These are phyloP conservation scores for Chromis chromis DNA, from an alignment of 2,797 vertebrate genomes.

Conservation along the genomic window DNA sequence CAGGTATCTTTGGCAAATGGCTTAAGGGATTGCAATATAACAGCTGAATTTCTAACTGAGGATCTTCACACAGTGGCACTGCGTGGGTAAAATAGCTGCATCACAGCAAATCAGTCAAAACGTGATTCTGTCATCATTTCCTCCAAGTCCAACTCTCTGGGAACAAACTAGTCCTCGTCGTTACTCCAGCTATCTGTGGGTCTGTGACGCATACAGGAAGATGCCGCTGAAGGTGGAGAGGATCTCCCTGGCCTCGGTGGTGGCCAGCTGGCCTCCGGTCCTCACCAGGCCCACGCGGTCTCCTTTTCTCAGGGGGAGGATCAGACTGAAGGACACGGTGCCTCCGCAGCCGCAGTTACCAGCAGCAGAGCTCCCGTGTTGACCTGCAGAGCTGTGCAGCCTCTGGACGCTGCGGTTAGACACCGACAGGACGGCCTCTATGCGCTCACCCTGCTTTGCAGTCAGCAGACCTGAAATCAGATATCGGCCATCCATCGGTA, in stretches of 20 bases:
- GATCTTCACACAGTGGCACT: conserved; percentile 41
- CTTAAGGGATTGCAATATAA: conserved; percentile 40
- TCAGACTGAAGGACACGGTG: conserved; percentile 90
- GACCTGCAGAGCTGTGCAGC: conserved; percentile 86
- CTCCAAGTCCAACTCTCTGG: conserved; percentile 54
- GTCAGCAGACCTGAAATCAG: conserved; percentile 91
- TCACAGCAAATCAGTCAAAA: conserved; percentile 48
- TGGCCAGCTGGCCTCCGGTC: conserved; percentile 90
- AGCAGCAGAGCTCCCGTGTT: conserved; percentile 46
- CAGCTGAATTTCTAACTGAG: conserved; percentile 42
- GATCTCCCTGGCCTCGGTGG: conserved; percentile 91
- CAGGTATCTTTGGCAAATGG: conserved; percentile 49
- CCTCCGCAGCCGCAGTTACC: conserved; percentile 87
- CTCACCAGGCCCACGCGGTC: conserved; percentile 90
- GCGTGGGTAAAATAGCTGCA: conserved; percentile 27
- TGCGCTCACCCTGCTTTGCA: conserved; percentile 83
- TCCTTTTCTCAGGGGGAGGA: conserved; percentile 90
- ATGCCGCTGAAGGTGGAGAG: conserved; percentile 94
- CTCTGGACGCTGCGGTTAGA: conserved; percentile 92
- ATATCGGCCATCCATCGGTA: conserved; percentile 91
- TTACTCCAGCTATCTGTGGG: conserved; percentile 83
- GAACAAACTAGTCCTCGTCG: conserved; percentile 45
- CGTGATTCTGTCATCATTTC: conserved; percentile 30
- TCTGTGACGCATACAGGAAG: conserved; percentile 89
- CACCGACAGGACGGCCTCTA: conserved; percentile 93